A percentile compares a stretch with the other conserved stretches of the same genome.
Evolutionary conservation across 2,797 vertebrate genomes (phyloP).

Genomic region (Spinus pinus): DNA sequence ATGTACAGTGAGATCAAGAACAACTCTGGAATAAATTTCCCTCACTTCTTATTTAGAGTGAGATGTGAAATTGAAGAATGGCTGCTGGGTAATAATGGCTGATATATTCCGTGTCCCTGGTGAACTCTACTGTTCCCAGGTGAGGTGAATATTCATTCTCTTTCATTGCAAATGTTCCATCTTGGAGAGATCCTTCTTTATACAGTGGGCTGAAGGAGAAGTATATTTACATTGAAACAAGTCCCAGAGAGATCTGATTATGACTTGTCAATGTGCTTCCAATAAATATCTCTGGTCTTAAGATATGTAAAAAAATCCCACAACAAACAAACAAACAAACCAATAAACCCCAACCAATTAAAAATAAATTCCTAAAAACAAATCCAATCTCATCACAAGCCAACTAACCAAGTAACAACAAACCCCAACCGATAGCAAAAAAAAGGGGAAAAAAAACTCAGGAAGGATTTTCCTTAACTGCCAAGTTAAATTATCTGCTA

Average conservation of each 20-base stretch:
- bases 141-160: neutral
- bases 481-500: neutral
- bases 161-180: neutral
- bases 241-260: neutral
- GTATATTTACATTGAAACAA: neutral
- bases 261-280: neutral
- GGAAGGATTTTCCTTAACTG: neutral
- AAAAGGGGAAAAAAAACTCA: rapidly evolving
- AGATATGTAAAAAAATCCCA: neutral
- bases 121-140: neutral
- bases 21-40: neutral
- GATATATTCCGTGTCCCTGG: neutral
- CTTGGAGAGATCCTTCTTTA: neutral
- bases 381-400: neutral
- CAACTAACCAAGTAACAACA: neutral
- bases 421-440: rapidly evolving
- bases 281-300: neutral
- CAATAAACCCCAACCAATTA: rapidly evolving
- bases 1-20: neutral
- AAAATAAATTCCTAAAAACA: neutral
- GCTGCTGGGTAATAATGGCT: neutral
- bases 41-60: neutral
- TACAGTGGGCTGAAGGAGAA: neutral
- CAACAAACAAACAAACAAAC: neutral
- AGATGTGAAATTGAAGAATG: neutral